Percentiles rank a stretch among this genome's conserved stretches.
Evolutionary conservation across 64 coral and sea anemone species (phyloP).

Genomic region (Stylophora pistillata): DNA sequence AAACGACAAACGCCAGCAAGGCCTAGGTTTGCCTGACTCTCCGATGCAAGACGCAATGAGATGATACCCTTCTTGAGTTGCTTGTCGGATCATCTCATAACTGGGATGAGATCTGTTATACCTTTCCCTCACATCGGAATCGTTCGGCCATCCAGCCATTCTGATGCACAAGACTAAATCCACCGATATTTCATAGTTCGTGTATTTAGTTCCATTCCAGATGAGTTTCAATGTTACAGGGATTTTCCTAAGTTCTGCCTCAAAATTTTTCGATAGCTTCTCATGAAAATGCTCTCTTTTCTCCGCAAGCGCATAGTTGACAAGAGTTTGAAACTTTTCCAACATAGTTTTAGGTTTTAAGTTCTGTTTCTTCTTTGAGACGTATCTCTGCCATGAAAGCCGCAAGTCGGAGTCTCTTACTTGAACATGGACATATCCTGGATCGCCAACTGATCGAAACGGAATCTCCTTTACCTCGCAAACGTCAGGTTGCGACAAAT

Average conservation of each 20-base stretch:
- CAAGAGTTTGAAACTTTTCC: slow-evolving; percentile 27
- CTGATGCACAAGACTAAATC: slow-evolving; percentile 66
- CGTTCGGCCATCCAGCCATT: slow-evolving; percentile 42
- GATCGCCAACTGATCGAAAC: slow-evolving; percentile 60
- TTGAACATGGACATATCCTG: slow-evolving; percentile 62
- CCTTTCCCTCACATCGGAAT: slow-evolving; percentile 26
- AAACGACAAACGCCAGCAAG: slow-evolving; percentile 69
- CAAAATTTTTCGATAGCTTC: slow-evolving; percentile 1
- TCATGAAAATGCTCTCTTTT: neutral
- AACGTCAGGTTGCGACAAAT: slow-evolving; percentile 43
- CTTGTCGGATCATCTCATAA: slow-evolving; percentile 23
- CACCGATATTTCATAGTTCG: slow-evolving; percentile 40
- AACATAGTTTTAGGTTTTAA: slow-evolving; percentile 50
- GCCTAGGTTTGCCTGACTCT: slow-evolving; percentile 28
- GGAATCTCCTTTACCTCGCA: slow-evolving; percentile 56
- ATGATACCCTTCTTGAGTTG: slow-evolving; percentile 37
- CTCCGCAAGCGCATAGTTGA: slow-evolving; percentile 5
- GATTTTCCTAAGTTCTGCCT: slow-evolving; percentile 57
- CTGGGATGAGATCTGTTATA: slow-evolving; percentile 51
- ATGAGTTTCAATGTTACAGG: slow-evolving; percentile 48
- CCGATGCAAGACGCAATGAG: slow-evolving; percentile 68
- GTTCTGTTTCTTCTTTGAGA: slow-evolving; percentile 54
- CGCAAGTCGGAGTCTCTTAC: neutral
- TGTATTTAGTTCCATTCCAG: slow-evolving; percentile 62
- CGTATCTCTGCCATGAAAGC: slow-evolving; percentile 17